Conservation (phyloP, 64 coral and sea anemone species). For the Stichodactyla helianthus region DNA sequence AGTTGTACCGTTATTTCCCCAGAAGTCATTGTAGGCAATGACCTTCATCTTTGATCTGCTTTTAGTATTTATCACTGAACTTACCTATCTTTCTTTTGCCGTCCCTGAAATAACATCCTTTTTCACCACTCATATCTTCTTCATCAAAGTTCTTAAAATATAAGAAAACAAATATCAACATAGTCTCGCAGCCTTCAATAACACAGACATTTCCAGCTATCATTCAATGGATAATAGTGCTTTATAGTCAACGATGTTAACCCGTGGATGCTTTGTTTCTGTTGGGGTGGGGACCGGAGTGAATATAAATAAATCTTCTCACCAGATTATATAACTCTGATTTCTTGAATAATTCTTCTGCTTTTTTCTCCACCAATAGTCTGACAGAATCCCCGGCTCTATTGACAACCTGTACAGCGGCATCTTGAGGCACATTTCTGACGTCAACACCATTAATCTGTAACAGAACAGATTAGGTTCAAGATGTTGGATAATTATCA, state of each 20-base stretch:
- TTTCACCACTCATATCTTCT: constrained; percentile 89
- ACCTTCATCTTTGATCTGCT: no score
- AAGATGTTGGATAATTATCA: not conserved
- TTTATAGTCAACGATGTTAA: no score
- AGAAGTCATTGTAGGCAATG: no score
- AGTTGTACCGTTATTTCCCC: no score
- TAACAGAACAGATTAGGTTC: not conserved
- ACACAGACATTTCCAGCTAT: no score
- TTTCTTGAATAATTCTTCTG: constrained; percentile 84
- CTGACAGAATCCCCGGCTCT: constrained; percentile 61
- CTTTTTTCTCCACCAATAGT: constrained; percentile 80
- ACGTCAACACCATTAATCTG: constrained; percentile 91
- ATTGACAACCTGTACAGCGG: constrained; percentile 78
- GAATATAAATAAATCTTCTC: not conserved
- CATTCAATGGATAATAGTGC: no score
- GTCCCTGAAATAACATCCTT: constrained; percentile 90
- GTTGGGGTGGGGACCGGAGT: not conserved
- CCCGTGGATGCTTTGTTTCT: no score
- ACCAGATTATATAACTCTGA: constrained; percentile 84
- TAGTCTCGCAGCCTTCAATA: no score
- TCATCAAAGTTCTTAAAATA: constrained; percentile 40
- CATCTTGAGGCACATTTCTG: constrained; percentile 67
- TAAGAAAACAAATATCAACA: not conserved
- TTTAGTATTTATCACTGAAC: no score
- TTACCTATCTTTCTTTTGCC: constrained; percentile 81